Percentiles rank a stretch among this genome's conserved stretches.
Conservation (phyloP, 2,888 invertebrate genomes). For the Cephalotes varians region DNA sequence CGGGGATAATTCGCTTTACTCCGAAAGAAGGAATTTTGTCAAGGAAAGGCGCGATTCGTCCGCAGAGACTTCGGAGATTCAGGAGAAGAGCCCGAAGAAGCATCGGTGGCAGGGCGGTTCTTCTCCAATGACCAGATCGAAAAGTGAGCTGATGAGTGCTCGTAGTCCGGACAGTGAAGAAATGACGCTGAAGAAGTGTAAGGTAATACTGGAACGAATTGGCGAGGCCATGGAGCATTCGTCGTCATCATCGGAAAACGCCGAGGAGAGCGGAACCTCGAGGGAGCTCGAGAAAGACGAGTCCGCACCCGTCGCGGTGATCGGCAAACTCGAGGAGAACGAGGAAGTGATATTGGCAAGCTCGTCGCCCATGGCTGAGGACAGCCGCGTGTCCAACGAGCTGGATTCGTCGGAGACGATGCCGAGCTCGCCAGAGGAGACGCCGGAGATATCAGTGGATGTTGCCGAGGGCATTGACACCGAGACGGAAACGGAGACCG, state of each 20-base stretch:
- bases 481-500: constrained; percentile 81
- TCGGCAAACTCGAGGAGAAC: constrained; percentile 58
- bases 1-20: neutral
- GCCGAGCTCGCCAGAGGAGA: constrained; percentile 62
- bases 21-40: neutral
- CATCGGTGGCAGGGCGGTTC: neutral
- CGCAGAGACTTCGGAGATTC: neutral
- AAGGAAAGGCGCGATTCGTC: neutral
- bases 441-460: constrained; percentile 52
- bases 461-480: constrained; percentile 74
- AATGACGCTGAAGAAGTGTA: constrained; percentile 43
- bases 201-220: constrained; percentile 70
- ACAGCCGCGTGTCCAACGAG: constrained; percentile 21
- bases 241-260: neutral
- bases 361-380: neutral
- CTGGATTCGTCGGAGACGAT: constrained; percentile 51
- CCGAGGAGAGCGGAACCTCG: neutral
- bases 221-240: neutral
- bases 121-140: constrained; percentile 25
- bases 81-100: constrained; percentile 1
- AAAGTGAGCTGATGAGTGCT: neutral
- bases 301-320: constrained; percentile 55
- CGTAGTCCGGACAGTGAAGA: neutral
- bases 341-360: constrained; percentile 55
- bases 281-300: constrained; percentile 26